Percentiles rank a stretch among this genome's conserved stretches.
Evolutionary conservation across 2,888 invertebrate species (phyloP).

Genomic region (Rugalucina vietnamica): DNA sequence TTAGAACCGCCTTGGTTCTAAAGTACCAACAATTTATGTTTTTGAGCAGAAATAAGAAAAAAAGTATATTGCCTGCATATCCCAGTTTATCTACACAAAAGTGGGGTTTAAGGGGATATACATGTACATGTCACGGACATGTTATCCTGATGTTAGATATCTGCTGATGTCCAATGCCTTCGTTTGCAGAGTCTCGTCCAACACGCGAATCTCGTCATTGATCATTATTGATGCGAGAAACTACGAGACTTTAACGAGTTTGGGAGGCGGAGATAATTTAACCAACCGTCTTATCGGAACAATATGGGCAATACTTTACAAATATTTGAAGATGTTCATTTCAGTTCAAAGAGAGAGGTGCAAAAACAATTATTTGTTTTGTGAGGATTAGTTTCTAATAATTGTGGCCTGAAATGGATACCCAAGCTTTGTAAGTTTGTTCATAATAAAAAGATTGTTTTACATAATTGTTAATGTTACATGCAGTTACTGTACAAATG

Average conservation of each 20-base stretch:
- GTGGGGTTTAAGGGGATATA: too few species aligned
- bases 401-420: constrained; percentile 1
- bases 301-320: background rate
- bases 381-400: background rate
- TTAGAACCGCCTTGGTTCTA: too few species aligned
- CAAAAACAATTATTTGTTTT: background rate
- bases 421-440: background rate
- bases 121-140: too few species aligned
- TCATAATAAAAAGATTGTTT: background rate
- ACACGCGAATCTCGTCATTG: background rate
- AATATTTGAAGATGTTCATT: constrained; percentile 5
- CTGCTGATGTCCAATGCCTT: too few species aligned
- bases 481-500: background rate
- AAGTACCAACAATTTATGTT: too few species aligned
- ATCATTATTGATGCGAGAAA: background rate
- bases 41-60: too few species aligned
- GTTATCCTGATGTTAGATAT: too few species aligned
- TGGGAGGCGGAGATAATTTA: background rate
- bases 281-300: background rate
- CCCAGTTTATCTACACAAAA: too few species aligned
- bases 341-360: background rate
- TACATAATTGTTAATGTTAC: background rate
- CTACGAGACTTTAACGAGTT: background rate
- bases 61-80: too few species aligned
- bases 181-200: too few species aligned